These are phyloP conservation scores for Apteryx owenii DNA, from an alignment of 2,113 vertebrate species.

Conservation along the genomic window DNA sequence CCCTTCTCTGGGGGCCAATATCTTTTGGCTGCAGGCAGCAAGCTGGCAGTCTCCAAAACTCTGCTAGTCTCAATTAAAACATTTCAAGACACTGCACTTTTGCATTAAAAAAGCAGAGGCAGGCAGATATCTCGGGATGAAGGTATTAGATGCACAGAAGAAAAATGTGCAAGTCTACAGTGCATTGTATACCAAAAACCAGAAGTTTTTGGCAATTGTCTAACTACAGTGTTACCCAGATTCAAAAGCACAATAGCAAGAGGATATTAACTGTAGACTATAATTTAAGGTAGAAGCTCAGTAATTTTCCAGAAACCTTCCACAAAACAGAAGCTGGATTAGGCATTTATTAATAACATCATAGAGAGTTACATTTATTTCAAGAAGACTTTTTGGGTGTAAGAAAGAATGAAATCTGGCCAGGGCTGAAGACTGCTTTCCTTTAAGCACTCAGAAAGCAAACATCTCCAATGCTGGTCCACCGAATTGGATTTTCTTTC, in stretches of 20 bases:
- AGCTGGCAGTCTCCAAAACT: background rate
- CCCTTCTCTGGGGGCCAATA: background rate
- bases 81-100: background rate
- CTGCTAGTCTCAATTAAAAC: background rate
- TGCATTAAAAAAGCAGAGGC: background rate
- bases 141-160: background rate
- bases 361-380: background rate
- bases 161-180: background rate
- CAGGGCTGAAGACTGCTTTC: background rate
- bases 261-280: background rate
- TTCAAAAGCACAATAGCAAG: background rate
- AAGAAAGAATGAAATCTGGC: background rate
- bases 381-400: background rate
- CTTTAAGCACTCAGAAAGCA: background rate
- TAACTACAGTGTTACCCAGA: background rate
- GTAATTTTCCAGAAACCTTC: background rate
- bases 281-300: background rate
- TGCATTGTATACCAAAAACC: background rate
- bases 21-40: background rate
- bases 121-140: background rate
- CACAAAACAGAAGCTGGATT: background rate
- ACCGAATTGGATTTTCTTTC: background rate
- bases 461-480: background rate
- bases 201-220: background rate
- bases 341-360: background rate